Evolutionary conservation across 2,888 invertebrate genomes (phyloP), one percentile per base, ranked within the genome.

Genomic region (Eurytoma californica): DNA sequence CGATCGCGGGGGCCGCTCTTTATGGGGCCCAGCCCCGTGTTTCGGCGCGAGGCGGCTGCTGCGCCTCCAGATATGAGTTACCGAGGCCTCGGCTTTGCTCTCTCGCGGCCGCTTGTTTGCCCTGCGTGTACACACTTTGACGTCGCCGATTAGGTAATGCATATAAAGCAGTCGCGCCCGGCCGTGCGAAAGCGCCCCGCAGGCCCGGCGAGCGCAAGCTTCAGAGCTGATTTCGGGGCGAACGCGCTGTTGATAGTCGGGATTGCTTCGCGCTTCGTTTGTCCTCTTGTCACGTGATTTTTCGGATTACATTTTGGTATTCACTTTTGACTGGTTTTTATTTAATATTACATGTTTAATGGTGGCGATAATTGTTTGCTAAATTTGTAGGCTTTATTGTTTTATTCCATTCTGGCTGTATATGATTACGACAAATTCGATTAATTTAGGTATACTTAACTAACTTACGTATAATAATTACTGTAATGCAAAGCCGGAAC

Each of bases 111-210:
- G 18, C 57, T 63, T 20, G 63, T 47, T 63, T 63, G 63, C 47
- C 18, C 30, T 13, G 24, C 3, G 16, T 4, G 4, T 9, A 39
- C 30, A 16, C 3, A 39, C n/a, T 16, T 60, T n/a, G 47, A 39
- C 28, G n/a, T 39, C n/a, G 63, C 30, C 30, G 63, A 63, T 63
- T 63, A 63, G 63, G 63, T 63, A 39, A 63, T 63, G 63, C 63
- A 63, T 63, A 63, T 47, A 7, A 63, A 63, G 63, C 47, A 63
- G 63, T 63, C 12, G 47, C 18, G 9, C 12, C 39, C 39, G 18
- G 1, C 24, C 53, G 53, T 14, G n/a, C 53, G 53, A 7, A 7
- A 16, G 51, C 51, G 9, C 12, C 39, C 39, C 7, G 0, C 53
- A n/a, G n/a, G 7, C 12, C 39, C 39, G 18, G 1, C 53, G 53